phyloP scores from a whole-genome alignment of 2,113 vertebrate species.

The Poecile atricapillus region DNA sequence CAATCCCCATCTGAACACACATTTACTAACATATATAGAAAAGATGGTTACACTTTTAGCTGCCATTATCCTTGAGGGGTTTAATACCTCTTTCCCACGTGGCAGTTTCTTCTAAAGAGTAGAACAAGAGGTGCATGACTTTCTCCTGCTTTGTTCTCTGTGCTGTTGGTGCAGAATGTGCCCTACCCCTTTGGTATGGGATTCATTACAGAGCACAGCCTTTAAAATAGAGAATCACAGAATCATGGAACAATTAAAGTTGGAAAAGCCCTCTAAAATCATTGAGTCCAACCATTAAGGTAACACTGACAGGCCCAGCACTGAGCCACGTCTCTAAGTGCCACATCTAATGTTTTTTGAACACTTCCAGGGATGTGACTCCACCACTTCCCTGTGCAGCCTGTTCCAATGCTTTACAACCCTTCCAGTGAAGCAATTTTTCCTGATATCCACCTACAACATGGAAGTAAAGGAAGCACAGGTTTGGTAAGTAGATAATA shows the following conservation, averaged over 20 bases:
- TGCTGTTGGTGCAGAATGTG: neutral
- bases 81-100: neutral
- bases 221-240: accelerated
- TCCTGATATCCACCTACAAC: neutral
- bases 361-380: neutral
- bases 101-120: neutral
- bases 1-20: neutral
- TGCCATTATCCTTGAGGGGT: no score
- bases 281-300: neutral
- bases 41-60: neutral
- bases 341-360: neutral
- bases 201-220: neutral
- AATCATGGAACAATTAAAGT: neutral
- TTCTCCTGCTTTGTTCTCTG: neutral
- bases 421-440: neutral
- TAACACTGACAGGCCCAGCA: neutral
- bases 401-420: neutral
- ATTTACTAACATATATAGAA: accelerated
- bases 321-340: neutral
- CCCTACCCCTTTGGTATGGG: neutral
- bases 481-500: neutral
- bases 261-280: neutral
- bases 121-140: neutral
- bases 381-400: neutral
- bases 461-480: neutral